A percentile compares a stretch with the other conserved stretches of the same genome.
phyloP scores from a whole-genome alignment of 1,140 invertebrate species.

The Globodera ellingtonae region DNA sequence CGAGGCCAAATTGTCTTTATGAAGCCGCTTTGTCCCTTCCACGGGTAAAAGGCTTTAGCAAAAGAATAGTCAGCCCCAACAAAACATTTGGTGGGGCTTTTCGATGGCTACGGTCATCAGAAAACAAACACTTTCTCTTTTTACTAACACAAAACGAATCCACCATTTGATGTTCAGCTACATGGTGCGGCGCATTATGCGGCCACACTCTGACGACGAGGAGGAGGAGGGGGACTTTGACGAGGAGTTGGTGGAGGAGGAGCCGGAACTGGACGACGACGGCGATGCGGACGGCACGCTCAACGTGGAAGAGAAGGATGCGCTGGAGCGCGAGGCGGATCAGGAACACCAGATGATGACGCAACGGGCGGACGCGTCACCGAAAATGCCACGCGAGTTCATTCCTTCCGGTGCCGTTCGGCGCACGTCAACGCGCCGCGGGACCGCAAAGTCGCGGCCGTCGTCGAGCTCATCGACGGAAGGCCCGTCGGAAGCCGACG shows the following conservation, averaged over 20 bases:
- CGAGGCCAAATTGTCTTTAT: slow-evolving; percentile 55
- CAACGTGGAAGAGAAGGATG: slow-evolving; percentile 8
- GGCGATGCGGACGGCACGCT: background rate
- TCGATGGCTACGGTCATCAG: background rate
- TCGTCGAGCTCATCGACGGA: background rate
- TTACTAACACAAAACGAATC: too few relatives aligned
- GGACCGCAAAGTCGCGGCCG: background rate
- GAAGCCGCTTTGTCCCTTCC: slow-evolving; percentile 64
- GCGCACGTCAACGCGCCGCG: background rate
- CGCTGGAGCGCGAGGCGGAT: slow-evolving; percentile 7
- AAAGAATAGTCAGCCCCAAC: background rate
- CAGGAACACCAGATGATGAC: background rate
- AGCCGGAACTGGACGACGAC: background rate
- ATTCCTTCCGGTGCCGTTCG: background rate
- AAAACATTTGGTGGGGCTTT: background rate
- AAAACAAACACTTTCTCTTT: too few relatives aligned
- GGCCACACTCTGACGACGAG: background rate
- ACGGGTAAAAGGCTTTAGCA: slow-evolving; percentile 44
- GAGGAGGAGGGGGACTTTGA: slow-evolving; percentile 5
- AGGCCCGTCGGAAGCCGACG: background rate
- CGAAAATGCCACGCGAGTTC: background rate
- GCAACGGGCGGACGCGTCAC: background rate
- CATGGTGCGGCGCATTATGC: slow-evolving; percentile 27
- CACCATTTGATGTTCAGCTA: background rate
- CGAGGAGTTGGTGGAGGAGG: slow-evolving; percentile 14